Base-by-base conservation (phyloP, 2,113 vertebrate species). In the Jacana jacana region DNA sequence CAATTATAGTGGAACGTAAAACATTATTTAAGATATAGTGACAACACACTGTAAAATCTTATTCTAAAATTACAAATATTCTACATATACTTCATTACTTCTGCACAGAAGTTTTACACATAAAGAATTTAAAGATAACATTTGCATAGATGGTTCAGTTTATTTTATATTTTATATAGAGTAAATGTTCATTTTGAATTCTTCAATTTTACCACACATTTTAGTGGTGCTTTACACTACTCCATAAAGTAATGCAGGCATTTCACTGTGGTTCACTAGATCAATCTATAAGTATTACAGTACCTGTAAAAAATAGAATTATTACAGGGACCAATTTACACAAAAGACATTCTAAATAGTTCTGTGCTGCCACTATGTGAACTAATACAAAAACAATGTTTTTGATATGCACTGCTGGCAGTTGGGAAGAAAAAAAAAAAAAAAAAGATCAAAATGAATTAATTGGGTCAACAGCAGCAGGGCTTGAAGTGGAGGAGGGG, bases 351-450 rank as follows among this genome's bases (percentile, higher is more conserved):
- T 90, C 37, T 73, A 81, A 92, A 48, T 52, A 48, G 10, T 64
- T 95, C 17, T 31, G 28, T 58, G 7, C 40, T 91, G 33, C 30
- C 58, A 11, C 13, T 86, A 27, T 14, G 17, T 81, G 89, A 96
- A 77, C 37, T 54, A 52, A 83, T 30, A 23, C 80, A 24, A 31
- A 76, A 31, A 68, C 68, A 18, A 42, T 66, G 63, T 76, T 48
- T 88, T 96, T 33, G 25, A n/a, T 88, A 51, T 17, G 44, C 44
- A 60, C 27, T 52, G 37, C 11, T 68, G 37, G 35, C 52, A 19
- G 20, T 9, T 57, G 12, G 63, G 95, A 91, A 95, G 90, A 48
- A 87, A 68, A 20, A 83, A 95, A 91, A 48, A 87, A 66, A 95
- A 91, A 48, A 86, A 66, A 19, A 83, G 12, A 51, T 48, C 39